These are phyloP conservation scores for Cotesia glomerata DNA, from an alignment of 1,140 invertebrate genomes.

Conservation along the genomic window DNA sequence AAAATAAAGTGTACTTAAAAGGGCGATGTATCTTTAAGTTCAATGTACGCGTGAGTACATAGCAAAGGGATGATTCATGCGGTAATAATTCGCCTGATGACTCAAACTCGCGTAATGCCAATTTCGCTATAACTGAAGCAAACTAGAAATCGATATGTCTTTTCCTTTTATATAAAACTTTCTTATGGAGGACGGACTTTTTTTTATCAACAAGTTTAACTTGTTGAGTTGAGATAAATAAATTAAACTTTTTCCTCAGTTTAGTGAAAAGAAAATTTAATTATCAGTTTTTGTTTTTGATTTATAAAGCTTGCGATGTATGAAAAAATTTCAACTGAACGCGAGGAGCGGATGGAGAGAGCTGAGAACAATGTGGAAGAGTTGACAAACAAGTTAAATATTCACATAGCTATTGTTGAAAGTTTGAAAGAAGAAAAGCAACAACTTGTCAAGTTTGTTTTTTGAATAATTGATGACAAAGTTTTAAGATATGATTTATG, in stretches of 20 bases:
- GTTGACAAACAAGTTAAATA: conserved; percentile 44
- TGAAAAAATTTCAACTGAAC: conserved; percentile 42
- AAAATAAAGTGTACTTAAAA: background rate
- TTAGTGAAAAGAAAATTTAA: too few species aligned
- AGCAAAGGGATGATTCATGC: conserved; percentile 42
- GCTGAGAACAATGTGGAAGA: conserved; percentile 43
- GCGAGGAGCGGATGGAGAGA: conserved; percentile 34
- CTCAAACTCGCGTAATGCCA: conserved; percentile 47
- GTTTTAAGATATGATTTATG: background rate
- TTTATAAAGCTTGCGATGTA: conserved; percentile 40
- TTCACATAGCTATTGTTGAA: conserved; percentile 45
- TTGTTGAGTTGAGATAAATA: too few species aligned
- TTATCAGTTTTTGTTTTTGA: background rate
- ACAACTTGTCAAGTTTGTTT: conserved; percentile 42
- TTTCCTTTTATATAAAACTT: background rate
- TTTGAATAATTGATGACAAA: background rate
- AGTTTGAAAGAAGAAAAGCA: conserved; percentile 49
- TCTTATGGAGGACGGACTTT: background rate
- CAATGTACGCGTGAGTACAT: conserved; percentile 37
- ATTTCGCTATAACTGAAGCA: background rate
- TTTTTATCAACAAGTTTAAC: too few species aligned
- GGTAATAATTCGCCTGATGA: conserved; percentile 41
- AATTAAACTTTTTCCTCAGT: too few species aligned
- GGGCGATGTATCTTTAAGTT: conserved; percentile 28
- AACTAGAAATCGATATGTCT: conserved; percentile 1